Evolutionary conservation across 2,888 invertebrate species (phyloP).

Genomic region (Drosophila monieri): DNA sequence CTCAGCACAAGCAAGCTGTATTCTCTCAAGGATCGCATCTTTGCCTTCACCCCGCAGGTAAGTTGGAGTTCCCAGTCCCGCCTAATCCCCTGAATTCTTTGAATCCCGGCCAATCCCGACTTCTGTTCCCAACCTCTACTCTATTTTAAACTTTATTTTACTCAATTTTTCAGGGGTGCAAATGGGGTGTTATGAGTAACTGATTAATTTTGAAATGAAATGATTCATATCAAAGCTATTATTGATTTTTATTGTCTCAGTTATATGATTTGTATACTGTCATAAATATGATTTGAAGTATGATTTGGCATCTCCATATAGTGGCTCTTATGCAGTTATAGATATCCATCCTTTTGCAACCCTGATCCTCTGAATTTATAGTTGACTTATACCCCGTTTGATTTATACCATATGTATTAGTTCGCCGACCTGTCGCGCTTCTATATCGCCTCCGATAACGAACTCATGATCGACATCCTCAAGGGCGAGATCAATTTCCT

Average conservation of each 20-base stretch:
- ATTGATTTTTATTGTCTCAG: too few species aligned
- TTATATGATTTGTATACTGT: too few species aligned
- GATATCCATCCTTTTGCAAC: conserved; percentile 14
- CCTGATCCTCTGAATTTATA: conserved; percentile 21
- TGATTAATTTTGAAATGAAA: not conserved
- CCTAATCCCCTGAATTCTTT: not conserved
- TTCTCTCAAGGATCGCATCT: conserved; percentile 96
- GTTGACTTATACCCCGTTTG: conserved; percentile 37
- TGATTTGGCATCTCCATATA: too few species aligned
- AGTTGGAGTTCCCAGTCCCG: conserved; percentile 59
- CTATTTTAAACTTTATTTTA: conserved; percentile 10
- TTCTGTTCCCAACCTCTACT: not conserved
- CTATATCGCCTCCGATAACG: conserved; percentile 99
- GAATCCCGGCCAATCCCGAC: not conserved
- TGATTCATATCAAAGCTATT: too few species aligned
- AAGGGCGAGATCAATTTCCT: conserved; percentile 98
- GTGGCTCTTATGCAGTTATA: not conserved
- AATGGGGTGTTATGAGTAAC: not conserved
- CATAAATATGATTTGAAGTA: too few species aligned
- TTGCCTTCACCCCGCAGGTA: conserved; percentile 99
- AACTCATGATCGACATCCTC: conserved; percentile 98
- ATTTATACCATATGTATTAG: conserved; percentile 85
- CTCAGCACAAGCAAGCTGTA: conserved; percentile 99
- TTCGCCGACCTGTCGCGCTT: conserved; percentile 98
- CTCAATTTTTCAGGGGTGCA: conserved; percentile 16